phyloP scores from a whole-genome alignment of 2,888 invertebrate genomes.

The Thymelicus sylvestris region DNA sequence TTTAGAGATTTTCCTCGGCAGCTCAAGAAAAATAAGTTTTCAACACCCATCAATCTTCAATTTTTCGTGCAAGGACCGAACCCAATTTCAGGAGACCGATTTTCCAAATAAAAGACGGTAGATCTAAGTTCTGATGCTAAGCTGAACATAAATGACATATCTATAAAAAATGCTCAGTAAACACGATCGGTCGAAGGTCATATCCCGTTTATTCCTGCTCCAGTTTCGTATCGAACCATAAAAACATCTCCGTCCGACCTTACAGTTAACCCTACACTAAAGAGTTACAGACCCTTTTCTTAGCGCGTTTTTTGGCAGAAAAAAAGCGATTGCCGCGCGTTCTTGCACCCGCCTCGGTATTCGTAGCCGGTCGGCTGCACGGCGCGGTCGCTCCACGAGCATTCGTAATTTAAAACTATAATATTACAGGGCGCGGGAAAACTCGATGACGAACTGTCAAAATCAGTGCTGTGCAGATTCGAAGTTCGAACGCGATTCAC shows the following conservation, averaged over 20 bases:
- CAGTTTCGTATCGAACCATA: conserved; percentile 47
- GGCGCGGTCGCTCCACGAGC: conserved; percentile 71
- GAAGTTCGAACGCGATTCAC: conserved; percentile 45
- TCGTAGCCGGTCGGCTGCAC: conserved; percentile 75
- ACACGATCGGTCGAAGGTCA: conserved; percentile 45
- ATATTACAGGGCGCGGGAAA: conserved; percentile 77
- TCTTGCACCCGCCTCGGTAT: conserved; percentile 64
- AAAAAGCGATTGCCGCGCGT: conserved; percentile 64
- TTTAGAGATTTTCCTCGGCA: too few relatives aligned
- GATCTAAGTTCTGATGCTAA: neutral
- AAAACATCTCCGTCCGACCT: conserved; percentile 64
- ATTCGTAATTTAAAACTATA: conserved; percentile 56
- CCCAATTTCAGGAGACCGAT: too few relatives aligned
- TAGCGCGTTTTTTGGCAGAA: conserved; percentile 75
- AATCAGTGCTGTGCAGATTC: conserved; percentile 42
- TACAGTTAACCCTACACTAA: conserved; percentile 76
- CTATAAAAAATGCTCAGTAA: neutral
- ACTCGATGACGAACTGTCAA: conserved; percentile 56
- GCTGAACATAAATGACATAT: neutral
- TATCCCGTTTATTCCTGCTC: conserved; percentile 43
- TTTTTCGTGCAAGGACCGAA: too few relatives aligned
- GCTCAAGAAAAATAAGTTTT: too few relatives aligned
- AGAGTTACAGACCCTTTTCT: conserved; percentile 75
- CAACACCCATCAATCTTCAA: too few relatives aligned
- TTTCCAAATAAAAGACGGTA: neutral